Evolutionary conservation across 2,113 vertebrate genomes (phyloP).

Genomic region (Podarcis muralis): DNA sequence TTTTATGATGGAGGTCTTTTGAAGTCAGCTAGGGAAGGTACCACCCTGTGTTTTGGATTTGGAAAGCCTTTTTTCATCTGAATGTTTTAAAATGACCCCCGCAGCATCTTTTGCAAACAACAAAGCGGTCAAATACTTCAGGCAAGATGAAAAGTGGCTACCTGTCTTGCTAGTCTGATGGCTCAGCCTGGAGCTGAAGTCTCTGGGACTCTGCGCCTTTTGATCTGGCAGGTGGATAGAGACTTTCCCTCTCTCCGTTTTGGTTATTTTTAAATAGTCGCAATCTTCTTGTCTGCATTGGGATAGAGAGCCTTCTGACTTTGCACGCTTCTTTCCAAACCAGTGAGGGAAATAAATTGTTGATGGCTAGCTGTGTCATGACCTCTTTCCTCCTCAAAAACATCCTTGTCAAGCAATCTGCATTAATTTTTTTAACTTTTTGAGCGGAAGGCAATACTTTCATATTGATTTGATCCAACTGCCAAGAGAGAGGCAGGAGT

Average conservation of each 20-base stretch:
- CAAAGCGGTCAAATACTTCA: neutral
- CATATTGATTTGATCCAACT: neutral
- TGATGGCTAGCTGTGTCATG: neutral
- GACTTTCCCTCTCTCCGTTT: neutral
- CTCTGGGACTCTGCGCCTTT: neutral
- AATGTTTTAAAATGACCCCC: conserved; percentile 5
- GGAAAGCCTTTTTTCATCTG: neutral
- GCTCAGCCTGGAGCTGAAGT: neutral
- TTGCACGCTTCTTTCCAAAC: neutral
- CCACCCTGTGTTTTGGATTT: neutral
- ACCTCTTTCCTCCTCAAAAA: neutral
- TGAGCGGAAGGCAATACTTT: neutral
- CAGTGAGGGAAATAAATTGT: neutral
- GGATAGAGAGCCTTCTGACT: neutral
- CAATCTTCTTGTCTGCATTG: neutral
- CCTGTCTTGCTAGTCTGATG: neutral
- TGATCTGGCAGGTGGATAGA: neutral
- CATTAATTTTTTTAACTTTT: neutral
- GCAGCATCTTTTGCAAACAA: neutral
- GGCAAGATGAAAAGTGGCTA: neutral
- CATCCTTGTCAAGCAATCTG: neutral
- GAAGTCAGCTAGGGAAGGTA: neutral
- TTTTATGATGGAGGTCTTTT: neutral
- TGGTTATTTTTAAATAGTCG: neutral
- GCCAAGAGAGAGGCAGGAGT: neutral